Evolutionary conservation across 2,113 vertebrate genomes (phyloP).

Genomic region (Tragulus kanchil): DNA sequence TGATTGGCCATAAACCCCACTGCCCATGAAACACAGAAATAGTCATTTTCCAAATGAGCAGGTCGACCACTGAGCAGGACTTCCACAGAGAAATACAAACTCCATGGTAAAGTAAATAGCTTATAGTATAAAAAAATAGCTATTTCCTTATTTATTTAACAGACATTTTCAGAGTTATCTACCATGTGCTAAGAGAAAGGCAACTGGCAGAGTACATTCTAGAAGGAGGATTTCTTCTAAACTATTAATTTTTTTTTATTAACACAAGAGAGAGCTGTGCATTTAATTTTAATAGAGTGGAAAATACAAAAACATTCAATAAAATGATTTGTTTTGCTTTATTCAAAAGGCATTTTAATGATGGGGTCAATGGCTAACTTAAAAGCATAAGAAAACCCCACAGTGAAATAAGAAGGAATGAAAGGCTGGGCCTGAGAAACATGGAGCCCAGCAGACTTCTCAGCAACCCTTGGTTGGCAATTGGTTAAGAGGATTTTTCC

Average conservation of each 20-base stretch:
- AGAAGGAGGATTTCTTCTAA: background rate
- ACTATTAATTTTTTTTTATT: background rate
- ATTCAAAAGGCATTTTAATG: conserved; percentile 1
- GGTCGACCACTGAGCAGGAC: background rate
- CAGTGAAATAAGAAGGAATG: background rate
- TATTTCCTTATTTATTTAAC: background rate
- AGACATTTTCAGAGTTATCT: background rate
- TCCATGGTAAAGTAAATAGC: background rate
- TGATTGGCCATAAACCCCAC: background rate
- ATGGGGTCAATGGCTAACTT: background rate
- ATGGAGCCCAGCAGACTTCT: background rate
- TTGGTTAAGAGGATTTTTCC: background rate
- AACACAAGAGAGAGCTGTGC: background rate
- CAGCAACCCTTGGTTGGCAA: background rate
- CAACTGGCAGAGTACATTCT: background rate
- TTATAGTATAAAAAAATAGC: background rate
- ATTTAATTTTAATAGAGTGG: background rate
- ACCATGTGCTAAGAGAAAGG: background rate
- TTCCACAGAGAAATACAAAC: background rate
- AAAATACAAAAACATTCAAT: background rate
- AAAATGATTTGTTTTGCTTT: background rate
- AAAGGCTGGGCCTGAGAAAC: background rate
- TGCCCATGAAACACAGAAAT: background rate
- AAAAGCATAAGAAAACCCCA: background rate
- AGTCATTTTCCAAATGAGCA: background rate